Percentiles rank a stretch among this genome's conserved stretches.
These are phyloP conservation scores for Callinectes sapidus DNA, from an alignment of 2,888 invertebrate species.

Conservation along the genomic window DNA sequence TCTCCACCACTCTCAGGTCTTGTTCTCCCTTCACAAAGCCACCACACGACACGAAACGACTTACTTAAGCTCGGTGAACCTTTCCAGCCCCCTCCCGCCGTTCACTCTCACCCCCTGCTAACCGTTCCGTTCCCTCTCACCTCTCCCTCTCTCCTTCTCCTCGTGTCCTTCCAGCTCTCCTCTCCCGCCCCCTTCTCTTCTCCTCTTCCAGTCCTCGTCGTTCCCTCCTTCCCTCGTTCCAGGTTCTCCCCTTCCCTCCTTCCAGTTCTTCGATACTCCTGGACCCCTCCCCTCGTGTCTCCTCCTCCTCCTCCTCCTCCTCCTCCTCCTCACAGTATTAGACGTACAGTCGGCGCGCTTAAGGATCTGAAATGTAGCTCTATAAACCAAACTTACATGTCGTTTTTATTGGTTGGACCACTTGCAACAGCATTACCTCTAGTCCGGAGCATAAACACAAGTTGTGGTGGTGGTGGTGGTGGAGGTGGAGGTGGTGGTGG, in stretches of 20 bases:
- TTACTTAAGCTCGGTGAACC: background rate
- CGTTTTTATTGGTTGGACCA: constrained; percentile 54
- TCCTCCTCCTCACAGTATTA: constrained; percentile 30
- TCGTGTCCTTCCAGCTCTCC: background rate
- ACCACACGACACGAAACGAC: constrained; percentile 20
- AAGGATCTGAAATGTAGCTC: constrained; percentile 44
- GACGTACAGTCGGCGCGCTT: constrained; percentile 43
- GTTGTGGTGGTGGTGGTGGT: background rate
- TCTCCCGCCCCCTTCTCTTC: background rate
- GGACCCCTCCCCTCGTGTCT: background rate
- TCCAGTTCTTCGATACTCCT: constrained; percentile 3
- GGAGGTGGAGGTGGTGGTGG: background rate
- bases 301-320: background rate
- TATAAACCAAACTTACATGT: constrained; percentile 56
- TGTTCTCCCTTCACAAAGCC: constrained; percentile 29
- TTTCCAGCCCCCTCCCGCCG: background rate
- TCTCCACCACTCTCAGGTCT: background rate
- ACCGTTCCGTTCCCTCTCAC: background rate
- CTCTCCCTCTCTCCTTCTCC: background rate
- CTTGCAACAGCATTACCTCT: constrained; percentile 54
- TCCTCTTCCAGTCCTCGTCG: background rate
- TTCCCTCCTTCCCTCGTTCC: background rate
- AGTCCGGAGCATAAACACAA: constrained; percentile 31
- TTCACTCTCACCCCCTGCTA: background rate
- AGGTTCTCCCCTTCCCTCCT: background rate